Evolutionary conservation across 2,113 vertebrate genomes (phyloP).

Genomic region (Phalacrocorax aristotelis): DNA sequence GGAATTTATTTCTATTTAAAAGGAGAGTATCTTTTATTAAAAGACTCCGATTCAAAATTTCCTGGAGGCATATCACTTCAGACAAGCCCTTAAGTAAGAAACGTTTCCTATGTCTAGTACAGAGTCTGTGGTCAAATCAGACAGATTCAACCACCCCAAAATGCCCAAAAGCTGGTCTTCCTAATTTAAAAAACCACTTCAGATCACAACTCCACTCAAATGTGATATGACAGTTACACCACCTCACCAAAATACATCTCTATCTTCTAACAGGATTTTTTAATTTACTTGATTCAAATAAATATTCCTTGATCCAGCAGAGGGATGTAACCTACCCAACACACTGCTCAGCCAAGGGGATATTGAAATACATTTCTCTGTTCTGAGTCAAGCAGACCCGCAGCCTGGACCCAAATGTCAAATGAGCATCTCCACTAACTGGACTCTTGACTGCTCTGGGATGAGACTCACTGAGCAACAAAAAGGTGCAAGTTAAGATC

Average conservation of each 20-base stretch:
- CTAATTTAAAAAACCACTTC: not conserved
- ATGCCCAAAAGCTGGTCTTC: not conserved
- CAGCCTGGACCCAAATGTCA: not conserved
- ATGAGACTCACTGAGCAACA: not conserved
- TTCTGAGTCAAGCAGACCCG: not conserved
- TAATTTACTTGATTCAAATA: not conserved
- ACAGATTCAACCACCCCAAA: not conserved
- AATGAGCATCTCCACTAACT: not conserved
- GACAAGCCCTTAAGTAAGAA: not conserved
- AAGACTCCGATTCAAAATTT: not conserved
- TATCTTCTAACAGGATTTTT: not conserved
- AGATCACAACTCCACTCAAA: not conserved
- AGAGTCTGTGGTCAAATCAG: not conserved
- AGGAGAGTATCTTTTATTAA: not conserved
- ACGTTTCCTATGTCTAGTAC: not conserved
- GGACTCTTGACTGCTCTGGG: no score
- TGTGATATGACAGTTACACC: not conserved
- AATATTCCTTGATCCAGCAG: not conserved
- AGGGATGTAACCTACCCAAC: not conserved
- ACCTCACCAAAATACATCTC: not conserved
- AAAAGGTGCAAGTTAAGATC: not conserved
- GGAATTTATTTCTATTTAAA: not conserved
- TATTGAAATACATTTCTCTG: not conserved
- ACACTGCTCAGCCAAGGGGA: not conserved
- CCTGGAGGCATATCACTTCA: not conserved